Percentiles rank a stretch among this genome's conserved stretches.
Conservation (phyloP, 1,140 invertebrate species). For the Lordiphosa mommai region DNA sequence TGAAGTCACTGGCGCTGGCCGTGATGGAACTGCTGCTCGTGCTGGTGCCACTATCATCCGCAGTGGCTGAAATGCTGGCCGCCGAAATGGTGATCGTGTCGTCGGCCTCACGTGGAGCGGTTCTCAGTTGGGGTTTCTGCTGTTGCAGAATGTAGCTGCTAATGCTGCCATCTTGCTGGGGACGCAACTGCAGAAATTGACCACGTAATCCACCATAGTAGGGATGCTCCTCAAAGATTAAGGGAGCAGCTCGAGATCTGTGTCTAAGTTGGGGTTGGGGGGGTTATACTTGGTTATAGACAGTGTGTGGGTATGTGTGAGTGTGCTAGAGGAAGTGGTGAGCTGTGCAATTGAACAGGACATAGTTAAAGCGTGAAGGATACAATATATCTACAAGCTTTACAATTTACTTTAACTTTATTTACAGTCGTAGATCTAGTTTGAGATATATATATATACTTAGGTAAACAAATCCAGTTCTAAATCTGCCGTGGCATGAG, state of each 20-base stretch:
- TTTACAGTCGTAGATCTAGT: constrained; percentile 54
- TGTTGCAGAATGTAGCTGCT: constrained; percentile 41
- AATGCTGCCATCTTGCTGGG: constrained; percentile 46
- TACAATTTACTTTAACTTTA: constrained; percentile 51
- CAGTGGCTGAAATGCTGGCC: constrained; percentile 60
- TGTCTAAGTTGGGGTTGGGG: constrained; percentile 60
- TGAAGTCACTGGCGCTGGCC: constrained; percentile 66
- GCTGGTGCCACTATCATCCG: constrained; percentile 45
- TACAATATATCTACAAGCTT: constrained; percentile 34
- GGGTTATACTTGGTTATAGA: constrained; percentile 40
- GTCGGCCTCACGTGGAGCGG: constrained; percentile 36
- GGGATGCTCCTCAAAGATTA: constrained; percentile 56
- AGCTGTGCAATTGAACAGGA: constrained; percentile 15
- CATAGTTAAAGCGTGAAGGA: constrained; percentile 8
- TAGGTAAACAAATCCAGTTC: constrained; percentile 79
- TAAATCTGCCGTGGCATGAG: constrained; percentile 85
- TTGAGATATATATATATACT: constrained; percentile 10
- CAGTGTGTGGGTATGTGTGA: constrained; percentile 17
- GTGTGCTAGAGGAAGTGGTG: constrained; percentile 1
- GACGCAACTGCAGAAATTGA: constrained; percentile 49
- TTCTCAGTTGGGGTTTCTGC: constrained; percentile 35
- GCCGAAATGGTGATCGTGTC: constrained; percentile 62
- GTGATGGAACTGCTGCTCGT: constrained; percentile 43
- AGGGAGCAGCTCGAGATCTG: constrained; percentile 47
- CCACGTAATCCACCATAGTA: constrained; percentile 86